Evolutionary conservation across 2,113 vertebrate genomes (phyloP).

Genomic region (Lepus americanus): DNA sequence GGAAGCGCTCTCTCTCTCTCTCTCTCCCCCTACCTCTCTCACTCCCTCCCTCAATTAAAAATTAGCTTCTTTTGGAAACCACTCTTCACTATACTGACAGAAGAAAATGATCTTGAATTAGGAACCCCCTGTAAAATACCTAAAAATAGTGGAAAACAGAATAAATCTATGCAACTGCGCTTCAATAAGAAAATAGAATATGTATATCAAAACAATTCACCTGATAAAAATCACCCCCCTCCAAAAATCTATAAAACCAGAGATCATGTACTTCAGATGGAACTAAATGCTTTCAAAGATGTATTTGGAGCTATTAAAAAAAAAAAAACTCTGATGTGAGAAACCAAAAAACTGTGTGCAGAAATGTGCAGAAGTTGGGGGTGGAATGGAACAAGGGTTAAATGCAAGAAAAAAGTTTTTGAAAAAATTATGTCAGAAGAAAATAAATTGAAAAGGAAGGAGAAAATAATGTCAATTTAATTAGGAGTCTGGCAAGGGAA

Average conservation of each 20-base stretch:
- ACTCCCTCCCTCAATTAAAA: too few relatives aligned
- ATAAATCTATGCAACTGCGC: background rate
- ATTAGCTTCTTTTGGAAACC: background rate
- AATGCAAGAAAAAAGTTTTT: background rate
- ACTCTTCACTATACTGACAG: background rate
- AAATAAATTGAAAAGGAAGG: background rate
- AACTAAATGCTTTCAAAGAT: background rate
- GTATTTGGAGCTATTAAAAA: background rate
- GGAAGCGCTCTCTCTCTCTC: too few relatives aligned
- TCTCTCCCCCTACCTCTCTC: too few relatives aligned
- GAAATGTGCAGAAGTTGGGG: background rate
- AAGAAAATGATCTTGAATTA: background rate
- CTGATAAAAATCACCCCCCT: background rate
- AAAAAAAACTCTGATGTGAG: background rate
- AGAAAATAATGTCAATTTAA: background rate
- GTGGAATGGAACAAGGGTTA: background rate
- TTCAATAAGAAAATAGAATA: background rate
- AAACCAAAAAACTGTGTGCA: background rate
- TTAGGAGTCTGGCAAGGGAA: background rate
- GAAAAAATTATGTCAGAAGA: too few relatives aligned
- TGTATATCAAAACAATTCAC: background rate
- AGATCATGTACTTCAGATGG: background rate
- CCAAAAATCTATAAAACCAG: background rate
- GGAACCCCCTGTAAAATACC: background rate
- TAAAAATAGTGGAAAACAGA: conserved; percentile 26